Conservation (phyloP, 1,140 invertebrate species). For the Drosophila yakuba region DNA sequence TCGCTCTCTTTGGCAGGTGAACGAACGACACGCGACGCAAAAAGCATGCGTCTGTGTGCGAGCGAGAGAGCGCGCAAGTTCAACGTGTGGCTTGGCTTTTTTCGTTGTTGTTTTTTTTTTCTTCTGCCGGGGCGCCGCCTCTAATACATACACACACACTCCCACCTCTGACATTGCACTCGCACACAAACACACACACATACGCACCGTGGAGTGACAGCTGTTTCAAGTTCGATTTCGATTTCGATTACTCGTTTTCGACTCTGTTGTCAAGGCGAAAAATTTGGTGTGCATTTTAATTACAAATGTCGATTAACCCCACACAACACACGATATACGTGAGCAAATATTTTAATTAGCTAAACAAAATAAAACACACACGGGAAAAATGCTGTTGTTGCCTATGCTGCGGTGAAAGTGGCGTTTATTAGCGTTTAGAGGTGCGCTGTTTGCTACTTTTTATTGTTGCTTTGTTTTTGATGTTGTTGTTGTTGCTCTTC, state of each 20-base stretch:
- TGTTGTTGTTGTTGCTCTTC: conserved; percentile 9
- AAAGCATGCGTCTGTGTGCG: conserved; percentile 42
- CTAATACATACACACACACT: conserved; percentile 32
- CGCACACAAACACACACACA: conserved; percentile 4
- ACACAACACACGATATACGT: conserved; percentile 8
- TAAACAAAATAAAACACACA: conserved; percentile 4
- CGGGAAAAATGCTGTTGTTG: neutral
- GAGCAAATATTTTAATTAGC: conserved; percentile 36
- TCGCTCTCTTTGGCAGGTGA: conserved; percentile 45
- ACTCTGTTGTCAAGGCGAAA: conserved; percentile 47
- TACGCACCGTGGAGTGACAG: conserved; percentile 23
- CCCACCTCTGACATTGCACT: conserved; percentile 44
- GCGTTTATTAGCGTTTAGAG: conserved; percentile 27
- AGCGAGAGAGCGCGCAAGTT: conserved; percentile 20
- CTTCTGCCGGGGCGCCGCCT: conserved; percentile 41
- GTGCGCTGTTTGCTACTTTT: conserved; percentile 1
- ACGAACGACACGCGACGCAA: conserved; percentile 57
- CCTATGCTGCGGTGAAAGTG: conserved; percentile 40
- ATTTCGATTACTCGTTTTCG: conserved; percentile 41
- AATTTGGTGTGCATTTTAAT: conserved; percentile 40
- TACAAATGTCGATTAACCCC: conserved; percentile 48
- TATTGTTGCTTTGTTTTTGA: conserved; percentile 6
- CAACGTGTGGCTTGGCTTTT: conserved; percentile 32
- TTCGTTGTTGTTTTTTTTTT: conserved; percentile 6
- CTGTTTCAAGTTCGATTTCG: conserved; percentile 54